These are phyloP conservation scores for Protaetia brevitarsis DNA, from an alignment of 1,140 invertebrate genomes.

Conservation along the genomic window DNA sequence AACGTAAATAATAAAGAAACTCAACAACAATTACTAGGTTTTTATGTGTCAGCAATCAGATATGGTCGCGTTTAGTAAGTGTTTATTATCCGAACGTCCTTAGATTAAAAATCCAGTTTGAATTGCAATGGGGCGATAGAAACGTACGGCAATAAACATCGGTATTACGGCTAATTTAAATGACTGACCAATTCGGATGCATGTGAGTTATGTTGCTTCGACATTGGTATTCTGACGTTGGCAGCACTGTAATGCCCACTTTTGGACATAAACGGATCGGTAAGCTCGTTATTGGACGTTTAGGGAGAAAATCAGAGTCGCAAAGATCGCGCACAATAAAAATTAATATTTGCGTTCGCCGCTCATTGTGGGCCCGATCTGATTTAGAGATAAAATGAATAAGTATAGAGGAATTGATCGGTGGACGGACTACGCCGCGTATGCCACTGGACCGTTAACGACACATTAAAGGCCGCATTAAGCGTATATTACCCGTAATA, in stretches of 20 bases:
- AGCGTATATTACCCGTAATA: background rate
- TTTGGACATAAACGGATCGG: constrained; percentile 22
- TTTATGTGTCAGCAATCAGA: constrained; percentile 3
- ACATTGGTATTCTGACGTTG: constrained; percentile 25
- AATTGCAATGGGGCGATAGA: constrained; percentile 16
- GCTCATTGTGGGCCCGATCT: constrained; percentile 4
- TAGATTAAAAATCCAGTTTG: constrained; percentile 23
- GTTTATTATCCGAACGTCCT: constrained; percentile 21
- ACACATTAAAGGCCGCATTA: constrained; percentile 11
- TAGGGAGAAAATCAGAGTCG: constrained; percentile 22
- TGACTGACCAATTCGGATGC: constrained; percentile 25
- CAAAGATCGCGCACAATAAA: constrained; percentile 24
- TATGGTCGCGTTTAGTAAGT: background rate
- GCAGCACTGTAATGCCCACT: constrained; percentile 18
- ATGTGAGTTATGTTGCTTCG: constrained; percentile 26
- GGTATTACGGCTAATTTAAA: constrained; percentile 28
- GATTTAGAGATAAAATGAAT: constrained; percentile 22
- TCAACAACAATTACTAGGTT: background rate
- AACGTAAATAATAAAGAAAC: background rate
- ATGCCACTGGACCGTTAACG: background rate
- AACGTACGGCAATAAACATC: constrained; percentile 24
- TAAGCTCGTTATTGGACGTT: constrained; percentile 23
- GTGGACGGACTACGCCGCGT: background rate
- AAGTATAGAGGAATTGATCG: background rate
- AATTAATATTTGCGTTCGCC: constrained; percentile 25